Evolutionary conservation across 2,113 vertebrate genomes (phyloP).

Genomic region (Scalopus aquaticus): DNA sequence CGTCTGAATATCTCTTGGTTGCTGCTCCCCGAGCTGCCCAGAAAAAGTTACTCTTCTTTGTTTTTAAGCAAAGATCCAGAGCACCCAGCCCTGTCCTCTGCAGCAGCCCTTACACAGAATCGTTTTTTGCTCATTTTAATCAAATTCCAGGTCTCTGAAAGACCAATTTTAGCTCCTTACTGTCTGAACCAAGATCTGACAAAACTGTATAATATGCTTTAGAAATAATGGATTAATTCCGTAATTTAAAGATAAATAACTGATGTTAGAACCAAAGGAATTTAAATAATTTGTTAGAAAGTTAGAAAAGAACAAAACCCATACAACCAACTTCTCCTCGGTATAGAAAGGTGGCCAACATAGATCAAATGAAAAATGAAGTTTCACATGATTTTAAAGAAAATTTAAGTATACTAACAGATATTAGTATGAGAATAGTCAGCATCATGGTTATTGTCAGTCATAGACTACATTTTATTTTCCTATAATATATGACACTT

Average conservation of each 20-base stretch:
- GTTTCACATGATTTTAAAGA: background rate
- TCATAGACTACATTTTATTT: background rate
- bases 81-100: background rate
- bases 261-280: slow-evolving; percentile 1
- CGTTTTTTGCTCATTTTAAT: background rate
- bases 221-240: slow-evolving; percentile 9
- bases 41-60: background rate
- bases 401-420: background rate
- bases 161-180: background rate
- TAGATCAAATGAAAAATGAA: background rate
- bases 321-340: background rate
- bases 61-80: background rate
- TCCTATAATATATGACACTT: background rate
- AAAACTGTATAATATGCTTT: background rate
- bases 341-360: background rate
- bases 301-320: background rate
- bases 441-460: background rate
- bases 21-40: background rate
- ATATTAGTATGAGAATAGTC: slow-evolving; percentile 5
- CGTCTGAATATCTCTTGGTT: background rate
- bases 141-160: background rate
- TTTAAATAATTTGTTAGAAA: slow-evolving; percentile 6
- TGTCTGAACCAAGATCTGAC: background rate
- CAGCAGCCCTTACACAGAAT: background rate
- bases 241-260: slow-evolving; percentile 31